These are phyloP conservation scores for Leucania comma DNA, from an alignment of 2,888 invertebrate genomes.

Conservation along the genomic window DNA sequence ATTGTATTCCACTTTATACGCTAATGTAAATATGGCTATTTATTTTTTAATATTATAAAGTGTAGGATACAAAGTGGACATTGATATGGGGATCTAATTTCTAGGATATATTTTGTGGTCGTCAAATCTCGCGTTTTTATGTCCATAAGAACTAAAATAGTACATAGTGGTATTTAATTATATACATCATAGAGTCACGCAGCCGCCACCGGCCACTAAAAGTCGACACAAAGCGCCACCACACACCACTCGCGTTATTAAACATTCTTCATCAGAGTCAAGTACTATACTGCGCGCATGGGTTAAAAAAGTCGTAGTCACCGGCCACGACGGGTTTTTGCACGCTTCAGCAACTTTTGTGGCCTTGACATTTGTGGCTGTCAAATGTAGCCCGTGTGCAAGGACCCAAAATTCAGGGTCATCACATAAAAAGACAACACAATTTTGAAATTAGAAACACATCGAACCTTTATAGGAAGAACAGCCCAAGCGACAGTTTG, in stretches of 20 bases:
- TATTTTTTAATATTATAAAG: slow-evolving; percentile 26
- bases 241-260: too few species aligned
- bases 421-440: not conserved
- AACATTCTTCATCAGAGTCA: too few species aligned
- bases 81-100: slow-evolving; percentile 59
- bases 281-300: too few species aligned
- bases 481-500: too few species aligned
- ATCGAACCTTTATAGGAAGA: not conserved
- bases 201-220: too few species aligned
- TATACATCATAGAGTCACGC: not conserved
- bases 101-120: slow-evolving; percentile 53
- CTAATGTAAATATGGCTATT: slow-evolving; percentile 53
- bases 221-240: too few species aligned
- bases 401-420: not conserved
- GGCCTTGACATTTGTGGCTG: too few species aligned
- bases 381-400: too few species aligned
- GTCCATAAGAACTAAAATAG: slow-evolving; percentile 3
- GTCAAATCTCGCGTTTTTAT: slow-evolving; percentile 41
- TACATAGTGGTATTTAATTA: not conserved
- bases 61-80: slow-evolving; percentile 56
- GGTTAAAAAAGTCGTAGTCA: too few species aligned
- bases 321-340: too few species aligned
- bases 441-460: not conserved
- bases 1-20: slow-evolving; percentile 58
- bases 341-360: too few species aligned